A percentile compares a stretch with the other conserved stretches of the same genome.
phyloP scores from a whole-genome alignment of 2,113 vertebrate genomes.

The Nipponia nippon region DNA sequence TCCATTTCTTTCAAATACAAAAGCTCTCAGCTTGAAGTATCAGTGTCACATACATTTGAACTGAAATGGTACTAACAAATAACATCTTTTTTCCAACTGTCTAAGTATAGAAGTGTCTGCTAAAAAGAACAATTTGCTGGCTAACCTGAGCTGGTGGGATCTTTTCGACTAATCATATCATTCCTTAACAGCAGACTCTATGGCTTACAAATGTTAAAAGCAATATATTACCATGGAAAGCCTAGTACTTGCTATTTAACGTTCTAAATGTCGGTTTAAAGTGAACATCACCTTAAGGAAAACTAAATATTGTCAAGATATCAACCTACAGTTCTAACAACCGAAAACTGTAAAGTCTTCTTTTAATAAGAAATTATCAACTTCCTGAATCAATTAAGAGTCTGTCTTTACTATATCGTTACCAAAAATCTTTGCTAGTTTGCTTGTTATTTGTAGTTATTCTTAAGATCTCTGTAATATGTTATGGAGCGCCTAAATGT shows the following conservation, averaged over 20 bases:
- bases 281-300: neutral
- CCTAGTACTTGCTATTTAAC: neutral
- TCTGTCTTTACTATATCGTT: neutral
- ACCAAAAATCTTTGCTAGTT: neutral
- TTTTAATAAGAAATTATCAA: neutral
- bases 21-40: neutral
- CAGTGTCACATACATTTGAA: neutral
- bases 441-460: neutral
- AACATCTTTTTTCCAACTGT: neutral
- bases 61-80: neutral
- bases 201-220: neutral
- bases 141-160: neutral
- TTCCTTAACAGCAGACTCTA: neutral
- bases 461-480: neutral
- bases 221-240: neutral
- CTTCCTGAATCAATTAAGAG: neutral
- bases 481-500: neutral
- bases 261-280: neutral
- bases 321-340: neutral
- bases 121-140: neutral
- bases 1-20: neutral
- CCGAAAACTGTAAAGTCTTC: neutral
- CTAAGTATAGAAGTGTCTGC: neutral
- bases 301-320: neutral
- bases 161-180: neutral